A percentile compares a stretch with the other conserved stretches of the same genome.
Evolutionary conservation across 2,888 invertebrate species (phyloP).

Genomic region (Watsonalla cultraria): DNA sequence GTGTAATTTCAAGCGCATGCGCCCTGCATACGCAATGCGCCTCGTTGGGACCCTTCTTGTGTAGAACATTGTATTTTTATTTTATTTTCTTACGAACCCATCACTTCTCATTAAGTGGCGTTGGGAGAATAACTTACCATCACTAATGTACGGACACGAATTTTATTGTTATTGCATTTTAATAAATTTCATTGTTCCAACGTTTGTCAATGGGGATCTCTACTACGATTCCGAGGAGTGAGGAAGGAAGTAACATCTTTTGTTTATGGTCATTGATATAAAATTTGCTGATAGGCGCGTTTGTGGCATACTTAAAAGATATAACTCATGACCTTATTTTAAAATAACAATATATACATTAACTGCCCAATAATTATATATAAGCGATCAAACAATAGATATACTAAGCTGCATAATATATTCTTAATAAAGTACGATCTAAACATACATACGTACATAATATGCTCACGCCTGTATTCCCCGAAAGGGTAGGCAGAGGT

Average conservation of each 20-base stretch:
- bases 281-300: conserved; percentile 13
- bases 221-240: conserved; percentile 52
- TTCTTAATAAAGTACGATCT: no score
- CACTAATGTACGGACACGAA: conserved; percentile 75
- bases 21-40: conserved; percentile 64
- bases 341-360: no score
- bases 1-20: conserved; percentile 66
- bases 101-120: conserved; percentile 78
- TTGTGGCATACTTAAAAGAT: conserved; percentile 21
- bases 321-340: not conserved
- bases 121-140: conserved; percentile 77
- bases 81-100: conserved; percentile 77
- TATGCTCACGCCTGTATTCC: no score
- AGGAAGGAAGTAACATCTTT: conserved; percentile 63
- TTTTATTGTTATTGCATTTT: conserved; percentile 79
- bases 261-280: conserved; percentile 46
- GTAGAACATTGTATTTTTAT: conserved; percentile 61
- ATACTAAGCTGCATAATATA: no score
- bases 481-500: no score
- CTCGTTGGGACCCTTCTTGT: conserved; percentile 52
- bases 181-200: conserved; percentile 72
- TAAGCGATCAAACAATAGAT: no score
- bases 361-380: no score
- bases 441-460: no score
- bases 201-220: conserved; percentile 49